Evolutionary conservation across 1,140 invertebrate species (phyloP).

Genomic region (Saxidomus purpurata): DNA sequence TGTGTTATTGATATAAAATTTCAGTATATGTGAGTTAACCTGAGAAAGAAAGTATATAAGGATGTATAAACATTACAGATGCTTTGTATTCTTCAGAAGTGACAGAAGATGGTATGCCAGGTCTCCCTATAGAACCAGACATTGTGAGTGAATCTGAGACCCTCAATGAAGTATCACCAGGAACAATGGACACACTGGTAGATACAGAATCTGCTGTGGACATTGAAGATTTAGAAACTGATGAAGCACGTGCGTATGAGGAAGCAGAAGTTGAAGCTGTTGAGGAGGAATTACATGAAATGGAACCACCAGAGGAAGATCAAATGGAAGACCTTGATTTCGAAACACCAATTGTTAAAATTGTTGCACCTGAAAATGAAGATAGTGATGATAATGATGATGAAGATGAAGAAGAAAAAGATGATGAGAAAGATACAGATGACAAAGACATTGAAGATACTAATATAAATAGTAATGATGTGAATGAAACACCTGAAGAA

Average conservation of each 20-base stretch:
- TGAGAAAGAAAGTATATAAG: no score
- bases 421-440: constrained; percentile 19
- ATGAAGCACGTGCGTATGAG: constrained; percentile 14
- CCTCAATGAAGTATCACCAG: constrained; percentile 47
- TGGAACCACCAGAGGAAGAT: constrained; percentile 65
- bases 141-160: constrained; percentile 10
- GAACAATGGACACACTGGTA: constrained; percentile 16
- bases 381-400: constrained; percentile 8
- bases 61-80: no score
- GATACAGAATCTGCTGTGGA: constrained; percentile 30
- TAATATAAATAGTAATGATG: constrained; percentile 9
- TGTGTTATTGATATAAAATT: no score
- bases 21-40: no score
- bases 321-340: constrained; percentile 49
- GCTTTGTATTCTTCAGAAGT: constrained; percentile 28
- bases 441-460: neutral
- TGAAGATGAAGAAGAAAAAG: neutral
- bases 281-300: constrained; percentile 43
- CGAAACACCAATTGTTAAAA: constrained; percentile 22
- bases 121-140: constrained; percentile 54
- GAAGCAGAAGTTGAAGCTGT: constrained; percentile 48
- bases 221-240: neutral
- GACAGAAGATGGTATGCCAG: constrained; percentile 42
- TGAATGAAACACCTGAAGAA: neutral
- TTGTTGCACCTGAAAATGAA: neutral